Evolutionary conservation across 2,797 vertebrate species (phyloP).

Genomic region (Nyctibius grandis): DNA sequence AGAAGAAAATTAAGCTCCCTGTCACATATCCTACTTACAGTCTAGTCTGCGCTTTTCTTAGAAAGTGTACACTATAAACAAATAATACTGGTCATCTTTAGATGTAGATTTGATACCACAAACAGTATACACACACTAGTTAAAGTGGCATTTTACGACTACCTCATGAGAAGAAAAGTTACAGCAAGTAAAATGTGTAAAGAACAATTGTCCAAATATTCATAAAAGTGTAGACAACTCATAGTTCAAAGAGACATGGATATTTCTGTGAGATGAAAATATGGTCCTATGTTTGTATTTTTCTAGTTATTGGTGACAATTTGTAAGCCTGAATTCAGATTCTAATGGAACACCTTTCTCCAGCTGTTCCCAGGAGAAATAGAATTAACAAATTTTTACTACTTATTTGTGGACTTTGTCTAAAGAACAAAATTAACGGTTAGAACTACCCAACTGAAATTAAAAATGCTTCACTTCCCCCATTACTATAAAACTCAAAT

Average conservation of each 20-base stretch:
- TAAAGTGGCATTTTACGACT: not conserved
- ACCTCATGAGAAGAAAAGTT: not conserved
- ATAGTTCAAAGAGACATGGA: not conserved
- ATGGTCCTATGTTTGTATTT: not conserved
- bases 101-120: not conserved
- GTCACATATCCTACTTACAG: not conserved
- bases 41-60: not conserved
- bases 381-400: not conserved
- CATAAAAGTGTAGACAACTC: not conserved
- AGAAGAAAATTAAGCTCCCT: slow-evolving; percentile 41
- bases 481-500: not conserved
- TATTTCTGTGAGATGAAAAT: not conserved
- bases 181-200: not conserved
- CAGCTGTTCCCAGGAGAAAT: not conserved
- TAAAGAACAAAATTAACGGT: not conserved
- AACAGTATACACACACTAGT: not conserved
- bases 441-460: not conserved
- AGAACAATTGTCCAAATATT: not conserved
- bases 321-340: not conserved
- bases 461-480: not conserved
- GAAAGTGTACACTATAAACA: not conserved
- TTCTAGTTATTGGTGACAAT: not conserved
- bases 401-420: not conserved
- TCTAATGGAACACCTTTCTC: not conserved
- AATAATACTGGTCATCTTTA: not conserved